phyloP scores from a whole-genome alignment of 2,888 invertebrate species.

The Pammene aurita region DNA sequence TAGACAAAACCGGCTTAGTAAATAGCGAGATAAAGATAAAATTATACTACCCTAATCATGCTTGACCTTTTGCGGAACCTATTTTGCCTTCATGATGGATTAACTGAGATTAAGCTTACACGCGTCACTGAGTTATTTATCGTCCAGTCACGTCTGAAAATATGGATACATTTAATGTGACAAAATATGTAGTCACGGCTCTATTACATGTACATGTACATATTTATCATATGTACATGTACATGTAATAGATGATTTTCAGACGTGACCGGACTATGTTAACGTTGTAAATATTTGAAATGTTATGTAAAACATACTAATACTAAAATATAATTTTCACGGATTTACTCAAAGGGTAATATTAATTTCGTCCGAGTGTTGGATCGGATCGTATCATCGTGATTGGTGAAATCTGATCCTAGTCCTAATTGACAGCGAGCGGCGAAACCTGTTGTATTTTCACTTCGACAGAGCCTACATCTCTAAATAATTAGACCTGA shows the following conservation, averaged over 20 bases:
- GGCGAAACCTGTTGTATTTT: constrained; percentile 34
- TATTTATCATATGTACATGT: too few relatives aligned
- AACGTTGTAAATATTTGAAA: too few relatives aligned
- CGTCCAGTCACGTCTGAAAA: too few relatives aligned
- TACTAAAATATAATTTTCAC: too few relatives aligned
- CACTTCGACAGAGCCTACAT: constrained; percentile 28
- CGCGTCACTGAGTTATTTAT: not conserved
- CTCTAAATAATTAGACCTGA: constrained; percentile 37
- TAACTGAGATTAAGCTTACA: constrained; percentile 1
- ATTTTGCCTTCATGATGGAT: constrained; percentile 15
- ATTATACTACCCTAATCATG: constrained; percentile 7
- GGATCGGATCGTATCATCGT: constrained; percentile 20
- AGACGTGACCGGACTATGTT: too few relatives aligned
- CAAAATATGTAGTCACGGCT: too few relatives aligned
- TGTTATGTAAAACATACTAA: too few relatives aligned
- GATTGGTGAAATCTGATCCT: constrained; percentile 36
- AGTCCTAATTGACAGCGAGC: constrained; percentile 26
- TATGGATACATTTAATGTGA: too few relatives aligned
- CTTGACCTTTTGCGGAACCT: not conserved
- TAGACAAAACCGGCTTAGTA: not conserved
- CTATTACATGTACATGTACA: too few relatives aligned
- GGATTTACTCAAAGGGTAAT: too few relatives aligned
- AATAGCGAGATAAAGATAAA: constrained; percentile 5
- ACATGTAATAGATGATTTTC: too few relatives aligned
- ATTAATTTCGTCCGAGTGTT: not conserved